These are phyloP conservation scores for Hypothenemus hampei DNA, from an alignment of 1,140 invertebrate genomes.

Conservation along the genomic window DNA sequence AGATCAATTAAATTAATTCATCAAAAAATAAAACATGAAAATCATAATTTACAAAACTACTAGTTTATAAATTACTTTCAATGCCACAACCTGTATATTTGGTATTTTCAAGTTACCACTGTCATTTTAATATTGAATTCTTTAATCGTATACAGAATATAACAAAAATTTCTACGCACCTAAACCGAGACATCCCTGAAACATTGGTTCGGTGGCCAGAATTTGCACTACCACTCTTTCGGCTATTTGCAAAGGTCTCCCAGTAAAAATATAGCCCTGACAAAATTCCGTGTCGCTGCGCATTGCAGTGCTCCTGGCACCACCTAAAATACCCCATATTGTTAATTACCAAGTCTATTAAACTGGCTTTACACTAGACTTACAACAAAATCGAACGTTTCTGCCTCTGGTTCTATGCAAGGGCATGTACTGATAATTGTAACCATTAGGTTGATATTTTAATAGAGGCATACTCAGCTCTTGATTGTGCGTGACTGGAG, in stretches of 20 bases:
- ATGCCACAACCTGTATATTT: too few relatives aligned
- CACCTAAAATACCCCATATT: too few relatives aligned
- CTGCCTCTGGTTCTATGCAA: constrained; percentile 75
- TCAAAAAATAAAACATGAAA: too few relatives aligned
- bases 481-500: constrained; percentile 32
- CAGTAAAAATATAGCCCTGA: constrained; percentile 92
- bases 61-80: too few relatives aligned
- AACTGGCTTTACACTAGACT: neutral
- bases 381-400: constrained; percentile 68
- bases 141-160: too few relatives aligned
- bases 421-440: constrained; percentile 61
- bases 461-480: constrained; percentile 53
- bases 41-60: too few relatives aligned
- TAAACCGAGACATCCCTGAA: constrained; percentile 82
- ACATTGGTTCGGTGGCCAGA: constrained; percentile 76
- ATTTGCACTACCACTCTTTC: constrained; percentile 86
- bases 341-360: too few relatives aligned
- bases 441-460: constrained; percentile 59
- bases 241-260: constrained; percentile 73
- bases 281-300: constrained; percentile 82
- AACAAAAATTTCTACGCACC: constrained; percentile 4
- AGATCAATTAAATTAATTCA: too few relatives aligned
- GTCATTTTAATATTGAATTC: too few relatives aligned
- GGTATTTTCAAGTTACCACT: too few relatives aligned
- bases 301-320: constrained; percentile 73